Percentiles rank a stretch among this genome's conserved stretches.
Evolutionary conservation across 2,113 vertebrate genomes (phyloP).

Genomic region (Cranoglanis bouderius): DNA sequence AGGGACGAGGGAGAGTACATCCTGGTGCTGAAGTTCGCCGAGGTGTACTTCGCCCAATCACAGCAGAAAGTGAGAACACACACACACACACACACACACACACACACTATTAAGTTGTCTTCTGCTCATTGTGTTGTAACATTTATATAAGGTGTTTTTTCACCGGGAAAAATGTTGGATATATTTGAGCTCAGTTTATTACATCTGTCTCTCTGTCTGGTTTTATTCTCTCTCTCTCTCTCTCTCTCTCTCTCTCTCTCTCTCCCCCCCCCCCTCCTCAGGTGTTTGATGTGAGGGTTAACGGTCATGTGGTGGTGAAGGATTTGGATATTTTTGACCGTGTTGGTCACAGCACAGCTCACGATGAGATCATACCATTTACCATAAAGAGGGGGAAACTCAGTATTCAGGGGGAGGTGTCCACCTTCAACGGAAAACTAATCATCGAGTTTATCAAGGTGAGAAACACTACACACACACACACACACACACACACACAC

Average conservation of each 20-base stretch:
- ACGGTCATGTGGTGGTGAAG: conserved; percentile 93
- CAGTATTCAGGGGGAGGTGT: conserved; percentile 92
- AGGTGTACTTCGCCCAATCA: conserved; percentile 98
- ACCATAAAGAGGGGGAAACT: conserved; percentile 92
- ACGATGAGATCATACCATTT: conserved; percentile 92
- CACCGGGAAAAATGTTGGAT: not conserved
- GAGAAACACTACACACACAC: conserved; percentile 44
- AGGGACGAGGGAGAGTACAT: conserved; percentile 96
- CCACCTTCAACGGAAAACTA: conserved; percentile 95
- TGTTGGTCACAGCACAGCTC: conserved; percentile 96
- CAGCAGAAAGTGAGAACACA: conserved; percentile 88
- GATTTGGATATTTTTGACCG: conserved; percentile 98
- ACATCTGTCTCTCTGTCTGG: not conserved
- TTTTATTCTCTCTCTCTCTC: not conserved
- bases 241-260: not conserved
- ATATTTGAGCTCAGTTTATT: not conserved
- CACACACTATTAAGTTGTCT: not conserved
- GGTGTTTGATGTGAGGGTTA: conserved; percentile 97
- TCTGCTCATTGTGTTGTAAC: not conserved
- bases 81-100: not conserved
- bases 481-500: not conserved
- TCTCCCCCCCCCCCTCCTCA: conserved; percentile 58
- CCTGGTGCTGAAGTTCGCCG: conserved; percentile 94
- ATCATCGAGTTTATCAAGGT: conserved; percentile 98
- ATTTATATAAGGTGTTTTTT: not conserved